phyloP scores from a whole-genome alignment of 2,113 vertebrate species.

The Climacteris rufus region DNA sequence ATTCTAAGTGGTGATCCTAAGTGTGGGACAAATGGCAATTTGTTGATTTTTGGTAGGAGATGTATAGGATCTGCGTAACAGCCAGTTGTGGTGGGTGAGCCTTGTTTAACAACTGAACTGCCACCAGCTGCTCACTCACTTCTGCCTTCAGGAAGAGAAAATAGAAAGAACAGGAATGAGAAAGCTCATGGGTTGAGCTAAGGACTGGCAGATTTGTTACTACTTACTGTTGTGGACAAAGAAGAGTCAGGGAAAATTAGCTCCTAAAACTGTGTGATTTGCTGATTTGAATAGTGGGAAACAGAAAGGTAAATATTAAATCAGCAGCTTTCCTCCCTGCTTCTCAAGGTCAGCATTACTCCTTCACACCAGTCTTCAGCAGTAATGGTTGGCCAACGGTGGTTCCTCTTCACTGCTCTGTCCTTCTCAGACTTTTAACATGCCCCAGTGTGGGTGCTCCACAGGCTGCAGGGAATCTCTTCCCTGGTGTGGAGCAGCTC shows the following conservation, averaged over 20 bases:
- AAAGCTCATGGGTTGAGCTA: accelerated
- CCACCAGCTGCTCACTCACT: accelerated
- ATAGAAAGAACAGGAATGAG: not conserved
- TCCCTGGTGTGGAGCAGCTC: not conserved
- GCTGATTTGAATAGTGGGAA: not conserved
- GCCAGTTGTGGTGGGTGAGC: not conserved
- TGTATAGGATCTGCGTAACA: not conserved
- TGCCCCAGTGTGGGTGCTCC: not conserved
- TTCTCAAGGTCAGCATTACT: not conserved
- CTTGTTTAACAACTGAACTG: not conserved
- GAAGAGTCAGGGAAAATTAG: not conserved
- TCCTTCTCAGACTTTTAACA: not conserved
- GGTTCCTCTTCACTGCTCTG: not conserved
- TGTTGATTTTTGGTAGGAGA: not conserved
- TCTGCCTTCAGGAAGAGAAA: not conserved
- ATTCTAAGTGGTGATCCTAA: not conserved
- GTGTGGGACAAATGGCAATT: not conserved
- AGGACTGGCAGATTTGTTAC: not conserved
- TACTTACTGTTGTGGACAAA: not conserved
- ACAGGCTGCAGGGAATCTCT: not conserved
- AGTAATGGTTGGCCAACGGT: accelerated
- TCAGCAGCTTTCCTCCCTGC: not conserved
- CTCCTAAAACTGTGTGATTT: not conserved
- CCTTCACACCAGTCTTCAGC: not conserved
- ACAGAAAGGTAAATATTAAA: not conserved